Conservation (phyloP, 2,888 invertebrate genomes). For the Scelioninae gen. 2 region DNA sequence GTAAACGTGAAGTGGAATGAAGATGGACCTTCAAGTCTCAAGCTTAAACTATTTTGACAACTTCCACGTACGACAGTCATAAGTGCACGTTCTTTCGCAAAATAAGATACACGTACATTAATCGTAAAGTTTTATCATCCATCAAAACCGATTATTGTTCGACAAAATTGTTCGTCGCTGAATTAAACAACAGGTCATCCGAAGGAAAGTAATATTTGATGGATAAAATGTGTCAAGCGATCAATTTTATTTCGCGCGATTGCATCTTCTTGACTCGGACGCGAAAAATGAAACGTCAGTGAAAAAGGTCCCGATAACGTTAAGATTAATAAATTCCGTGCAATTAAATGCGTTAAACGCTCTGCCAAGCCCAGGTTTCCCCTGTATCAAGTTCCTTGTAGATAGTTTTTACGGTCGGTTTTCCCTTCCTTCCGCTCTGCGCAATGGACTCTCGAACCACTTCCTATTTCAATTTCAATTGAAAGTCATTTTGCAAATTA, state of each 20-base stretch:
- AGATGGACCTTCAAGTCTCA: conserved; percentile 30
- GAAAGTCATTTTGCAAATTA: conserved; percentile 32
- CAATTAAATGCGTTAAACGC: conserved; percentile 40
- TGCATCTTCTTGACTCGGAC: not conserved
- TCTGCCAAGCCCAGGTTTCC: conserved; percentile 33
- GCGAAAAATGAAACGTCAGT: conserved; percentile 5
- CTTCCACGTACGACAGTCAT: conserved; percentile 1
- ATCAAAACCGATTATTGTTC: not conserved
- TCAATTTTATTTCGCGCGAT: not conserved
- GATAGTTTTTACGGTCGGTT: conserved; percentile 45
- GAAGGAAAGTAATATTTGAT: no score
- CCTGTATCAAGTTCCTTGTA: conserved; percentile 18
- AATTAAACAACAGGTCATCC: not conserved
- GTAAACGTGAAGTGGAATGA: conserved; percentile 65
- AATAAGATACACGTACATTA: conserved; percentile 29
- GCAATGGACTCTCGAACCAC: conserved; percentile 67
- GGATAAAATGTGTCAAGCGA: not conserved
- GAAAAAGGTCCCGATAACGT: conserved; percentile 11
- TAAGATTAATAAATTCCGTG: conserved; percentile 38
- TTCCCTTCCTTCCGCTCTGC: conserved; percentile 28
- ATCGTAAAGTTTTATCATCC: conserved; percentile 6
- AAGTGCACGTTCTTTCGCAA: conserved; percentile 15
- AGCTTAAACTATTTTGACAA: conserved; percentile 39
- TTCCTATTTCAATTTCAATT: conserved; percentile 66
- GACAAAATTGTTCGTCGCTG: not conserved